Conservation (phyloP, 1,140 invertebrate species). For the Dinothrombium tinctorium region DNA sequence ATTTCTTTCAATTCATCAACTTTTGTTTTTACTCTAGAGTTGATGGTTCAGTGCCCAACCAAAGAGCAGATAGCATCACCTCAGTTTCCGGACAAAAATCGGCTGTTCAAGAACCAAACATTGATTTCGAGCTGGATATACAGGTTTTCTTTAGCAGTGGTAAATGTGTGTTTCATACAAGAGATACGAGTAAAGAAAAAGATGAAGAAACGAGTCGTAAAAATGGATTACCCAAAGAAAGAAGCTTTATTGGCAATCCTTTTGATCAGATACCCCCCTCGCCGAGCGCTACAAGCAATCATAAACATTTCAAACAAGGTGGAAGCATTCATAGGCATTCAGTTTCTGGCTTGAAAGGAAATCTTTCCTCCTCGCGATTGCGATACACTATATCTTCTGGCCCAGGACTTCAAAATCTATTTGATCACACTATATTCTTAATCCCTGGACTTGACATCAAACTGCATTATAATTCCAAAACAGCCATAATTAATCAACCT, state of each 20-base stretch:
- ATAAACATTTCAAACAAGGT: neutral
- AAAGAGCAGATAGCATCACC: no score
- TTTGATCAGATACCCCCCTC: neutral
- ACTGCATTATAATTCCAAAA: constrained; percentile 37
- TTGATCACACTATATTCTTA: constrained; percentile 68
- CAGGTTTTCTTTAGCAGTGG: constrained; percentile 90
- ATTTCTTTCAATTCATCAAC: no score
- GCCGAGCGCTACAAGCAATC: neutral
- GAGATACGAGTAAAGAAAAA: constrained; percentile 39
- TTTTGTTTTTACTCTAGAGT: no score
- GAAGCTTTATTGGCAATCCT: constrained; percentile 37
- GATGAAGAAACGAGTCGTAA: constrained; percentile 33
- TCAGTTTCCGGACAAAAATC: no score
- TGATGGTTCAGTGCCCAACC: no score
- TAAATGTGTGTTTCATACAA: constrained; percentile 85
- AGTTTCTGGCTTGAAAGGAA: neutral
- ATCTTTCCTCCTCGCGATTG: neutral
- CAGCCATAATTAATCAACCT: neutral
- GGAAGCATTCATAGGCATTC: no score
- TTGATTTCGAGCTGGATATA: constrained; percentile 86
- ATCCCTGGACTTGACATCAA: constrained; percentile 84
- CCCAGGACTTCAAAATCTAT: neutral
- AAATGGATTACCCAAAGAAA: constrained; percentile 28
- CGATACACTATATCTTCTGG: neutral
- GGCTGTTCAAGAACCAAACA: constrained; percentile 67